These are phyloP conservation scores for Omphaloscelis lunosa DNA, from an alignment of 2,888 invertebrate genomes.

Conservation along the genomic window DNA sequence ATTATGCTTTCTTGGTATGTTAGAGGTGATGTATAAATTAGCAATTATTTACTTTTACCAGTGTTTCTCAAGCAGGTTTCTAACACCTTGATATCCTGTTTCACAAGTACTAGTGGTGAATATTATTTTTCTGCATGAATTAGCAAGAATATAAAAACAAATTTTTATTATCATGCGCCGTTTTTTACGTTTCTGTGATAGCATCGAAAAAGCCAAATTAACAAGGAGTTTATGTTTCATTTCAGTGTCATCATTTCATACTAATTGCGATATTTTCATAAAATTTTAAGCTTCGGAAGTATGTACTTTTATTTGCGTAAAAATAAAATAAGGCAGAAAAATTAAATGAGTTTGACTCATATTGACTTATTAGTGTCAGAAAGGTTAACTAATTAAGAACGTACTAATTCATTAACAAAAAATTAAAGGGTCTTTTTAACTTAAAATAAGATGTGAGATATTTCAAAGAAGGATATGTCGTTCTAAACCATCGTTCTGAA, in stretches of 20 bases:
- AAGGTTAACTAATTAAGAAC: background rate
- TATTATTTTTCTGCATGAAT: conserved; percentile 35
- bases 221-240: background rate
- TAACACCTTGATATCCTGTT: conserved; percentile 50
- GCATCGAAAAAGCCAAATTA: conserved; percentile 17
- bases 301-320: conserved; percentile 1
- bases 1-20: conserved; percentile 23
- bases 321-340: background rate
- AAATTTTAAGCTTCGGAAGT: background rate
- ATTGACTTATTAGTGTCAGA: background rate
- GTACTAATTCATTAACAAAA: background rate
- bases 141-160: conserved; percentile 25
- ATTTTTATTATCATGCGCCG: conserved; percentile 8
- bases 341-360: conserved; percentile 7
- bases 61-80: conserved; percentile 41
- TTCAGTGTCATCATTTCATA: background rate
- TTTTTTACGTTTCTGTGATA: conserved; percentile 7
- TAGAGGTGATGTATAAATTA: conserved; percentile 48
- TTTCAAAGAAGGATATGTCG: background rate
- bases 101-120: conserved; percentile 37
- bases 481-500: background rate
- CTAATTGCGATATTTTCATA: conserved; percentile 12
- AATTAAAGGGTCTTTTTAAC: too few species aligned
- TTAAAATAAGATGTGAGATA: background rate
- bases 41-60: conserved; percentile 53